Evolutionary conservation across 2,797 vertebrate species (phyloP).

Genomic region (Carapus acus): DNA sequence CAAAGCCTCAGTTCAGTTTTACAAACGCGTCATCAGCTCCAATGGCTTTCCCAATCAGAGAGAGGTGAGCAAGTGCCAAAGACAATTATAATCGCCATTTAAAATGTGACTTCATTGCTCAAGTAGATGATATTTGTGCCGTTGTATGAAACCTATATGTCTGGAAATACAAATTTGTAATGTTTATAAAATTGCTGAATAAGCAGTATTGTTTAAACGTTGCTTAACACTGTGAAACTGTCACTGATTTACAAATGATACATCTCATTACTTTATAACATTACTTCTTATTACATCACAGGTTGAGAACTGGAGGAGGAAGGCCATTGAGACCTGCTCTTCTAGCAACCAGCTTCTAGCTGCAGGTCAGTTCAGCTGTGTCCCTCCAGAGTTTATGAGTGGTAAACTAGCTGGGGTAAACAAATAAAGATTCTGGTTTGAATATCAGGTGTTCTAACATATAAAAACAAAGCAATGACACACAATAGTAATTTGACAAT

Average conservation of each 20-base stretch:
- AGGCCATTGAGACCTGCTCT: conserved; percentile 81
- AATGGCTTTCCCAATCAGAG: conserved; percentile 88
- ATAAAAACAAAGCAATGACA: conserved; percentile 8
- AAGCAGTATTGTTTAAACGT: neutral
- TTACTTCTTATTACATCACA: conserved; percentile 44
- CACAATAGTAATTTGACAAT: conserved; percentile 27
- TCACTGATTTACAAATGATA: too few species aligned
- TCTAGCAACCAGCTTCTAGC: conserved; percentile 80
- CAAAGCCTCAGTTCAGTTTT: conserved; percentile 88
- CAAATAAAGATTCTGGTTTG: conserved; percentile 66
- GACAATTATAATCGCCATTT: too few species aligned
- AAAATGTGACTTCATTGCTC: too few species aligned
- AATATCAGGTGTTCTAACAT: conserved; percentile 15
- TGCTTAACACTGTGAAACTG: too few species aligned
- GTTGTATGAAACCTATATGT: too few species aligned
- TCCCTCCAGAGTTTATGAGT: conserved; percentile 10
- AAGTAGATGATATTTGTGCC: too few species aligned
- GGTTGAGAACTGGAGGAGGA: conserved; percentile 81
- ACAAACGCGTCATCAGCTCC: conserved; percentile 80
- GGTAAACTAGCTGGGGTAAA: conserved; percentile 68
- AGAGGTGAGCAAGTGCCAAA: conserved; percentile 71
- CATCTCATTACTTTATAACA: too few species aligned
- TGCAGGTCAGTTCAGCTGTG: conserved; percentile 72
- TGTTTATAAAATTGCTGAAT: neutral
- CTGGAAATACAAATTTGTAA: neutral